A percentile compares a stretch with the other conserved stretches of the same genome.
phyloP scores from a whole-genome alignment of 2,888 invertebrate genomes.

The Rhimphoctona megacephalus region DNA sequence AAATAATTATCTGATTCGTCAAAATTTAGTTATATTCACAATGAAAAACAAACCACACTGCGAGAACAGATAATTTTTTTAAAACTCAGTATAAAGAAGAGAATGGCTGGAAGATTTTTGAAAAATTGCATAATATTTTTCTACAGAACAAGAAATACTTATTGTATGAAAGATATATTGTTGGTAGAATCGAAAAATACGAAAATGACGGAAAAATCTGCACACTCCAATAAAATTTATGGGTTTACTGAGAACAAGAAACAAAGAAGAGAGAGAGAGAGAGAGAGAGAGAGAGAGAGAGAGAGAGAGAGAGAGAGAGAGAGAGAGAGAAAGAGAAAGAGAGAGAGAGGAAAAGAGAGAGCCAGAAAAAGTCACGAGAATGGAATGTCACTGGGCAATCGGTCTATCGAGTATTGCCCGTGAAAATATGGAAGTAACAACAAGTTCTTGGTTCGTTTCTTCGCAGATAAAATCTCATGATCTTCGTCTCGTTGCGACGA shows the following conservation, averaged over 20 bases:
- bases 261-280: conserved; percentile 22
- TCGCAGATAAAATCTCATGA: conserved; percentile 61
- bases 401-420: conserved; percentile 64
- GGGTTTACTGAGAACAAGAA: conserved; percentile 27
- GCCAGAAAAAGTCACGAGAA: neutral
- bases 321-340: conserved; percentile 17
- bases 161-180: conserved; percentile 17
- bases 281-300: neutral
- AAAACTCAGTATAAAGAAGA: neutral
- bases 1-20: neutral
- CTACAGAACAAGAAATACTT: conserved; percentile 3
- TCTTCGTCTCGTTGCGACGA: conserved; percentile 40
- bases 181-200: conserved; percentile 23
- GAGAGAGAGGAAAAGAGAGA: neutral
- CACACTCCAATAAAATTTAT: conserved; percentile 39
- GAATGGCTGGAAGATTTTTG: neutral
- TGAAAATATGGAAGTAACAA: conserved; percentile 63
- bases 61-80: neutral
- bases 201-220: conserved; percentile 21
- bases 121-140: neutral
- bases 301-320: conserved; percentile 3
- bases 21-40: neutral
- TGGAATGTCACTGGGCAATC: conserved; percentile 63
- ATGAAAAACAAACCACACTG: neutral
- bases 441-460: conserved; percentile 53